phyloP scores from a whole-genome alignment of 2,797 vertebrate genomes.

The Sebastes elongatus region DNA sequence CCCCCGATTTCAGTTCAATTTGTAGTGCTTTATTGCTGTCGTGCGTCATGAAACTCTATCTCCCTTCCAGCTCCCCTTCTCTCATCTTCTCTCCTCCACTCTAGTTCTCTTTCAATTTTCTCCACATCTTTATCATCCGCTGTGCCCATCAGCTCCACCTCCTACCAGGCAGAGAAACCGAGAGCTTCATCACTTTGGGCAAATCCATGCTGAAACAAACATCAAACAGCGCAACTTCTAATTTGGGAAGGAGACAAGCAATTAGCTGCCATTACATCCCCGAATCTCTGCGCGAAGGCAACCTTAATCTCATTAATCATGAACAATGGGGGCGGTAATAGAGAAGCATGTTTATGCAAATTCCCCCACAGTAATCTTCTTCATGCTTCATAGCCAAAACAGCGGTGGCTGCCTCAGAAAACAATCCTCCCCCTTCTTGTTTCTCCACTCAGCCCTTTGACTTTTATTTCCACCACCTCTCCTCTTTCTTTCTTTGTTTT shows the following conservation, averaged over 20 bases:
- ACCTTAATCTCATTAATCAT: constrained; percentile 78
- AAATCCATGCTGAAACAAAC: constrained; percentile 59
- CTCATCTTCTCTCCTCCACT: constrained; percentile 2
- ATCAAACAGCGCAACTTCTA: constrained; percentile 63
- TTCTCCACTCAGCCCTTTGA: not conserved
- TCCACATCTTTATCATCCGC: constrained; percentile 24
- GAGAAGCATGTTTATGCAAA: constrained; percentile 76
- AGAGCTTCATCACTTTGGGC: constrained; percentile 31
- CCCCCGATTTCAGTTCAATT: constrained; percentile 13
- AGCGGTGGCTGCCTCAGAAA: constrained; percentile 48
- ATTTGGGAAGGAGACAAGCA: constrained; percentile 74
- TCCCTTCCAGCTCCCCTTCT: constrained; percentile 4
- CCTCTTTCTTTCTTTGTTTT: not conserved
- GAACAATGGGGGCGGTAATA: constrained; percentile 75
- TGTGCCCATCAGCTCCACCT: constrained; percentile 14
- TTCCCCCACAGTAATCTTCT: constrained; percentile 67
- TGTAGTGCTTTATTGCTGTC: constrained; percentile 15
- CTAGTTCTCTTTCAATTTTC: constrained; percentile 14
- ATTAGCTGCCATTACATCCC: constrained; percentile 75
- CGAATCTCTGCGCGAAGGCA: constrained; percentile 55
- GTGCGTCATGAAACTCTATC: constrained; percentile 29
- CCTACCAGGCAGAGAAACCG: not conserved
- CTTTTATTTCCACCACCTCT: constrained; percentile 1
- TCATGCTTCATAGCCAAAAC: constrained; percentile 63
- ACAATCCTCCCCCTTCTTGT: constrained; percentile 37